phyloP scores from a whole-genome alignment of 2,113 vertebrate species.

The Chaetura pelagica region DNA sequence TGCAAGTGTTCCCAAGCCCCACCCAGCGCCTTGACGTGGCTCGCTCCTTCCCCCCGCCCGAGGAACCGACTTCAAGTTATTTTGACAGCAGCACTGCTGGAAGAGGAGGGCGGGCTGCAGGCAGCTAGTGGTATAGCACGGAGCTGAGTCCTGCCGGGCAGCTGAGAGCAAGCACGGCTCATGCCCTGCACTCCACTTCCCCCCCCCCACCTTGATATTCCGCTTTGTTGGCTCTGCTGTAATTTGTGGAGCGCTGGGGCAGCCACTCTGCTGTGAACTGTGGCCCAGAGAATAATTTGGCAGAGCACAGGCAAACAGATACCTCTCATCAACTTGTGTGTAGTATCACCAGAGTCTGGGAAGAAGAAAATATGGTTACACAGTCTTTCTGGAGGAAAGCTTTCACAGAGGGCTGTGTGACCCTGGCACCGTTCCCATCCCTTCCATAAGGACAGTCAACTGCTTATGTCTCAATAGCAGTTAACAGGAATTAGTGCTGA shows the following conservation, averaged over 20 bases:
- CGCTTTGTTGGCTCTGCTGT: not conserved
- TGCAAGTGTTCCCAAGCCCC: not conserved
- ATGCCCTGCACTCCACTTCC: not conserved
- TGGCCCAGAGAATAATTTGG: not conserved
- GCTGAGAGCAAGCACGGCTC: not conserved
- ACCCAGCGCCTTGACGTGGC: not conserved
- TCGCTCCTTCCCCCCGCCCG: not conserved
- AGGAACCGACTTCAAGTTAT: not conserved
- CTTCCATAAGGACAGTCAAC: not conserved
- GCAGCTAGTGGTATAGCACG: accelerated
- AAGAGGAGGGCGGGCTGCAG: accelerated
- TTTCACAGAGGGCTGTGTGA: not conserved
- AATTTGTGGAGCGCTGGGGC: not conserved
- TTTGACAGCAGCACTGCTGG: not conserved
- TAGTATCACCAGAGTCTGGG: not conserved
- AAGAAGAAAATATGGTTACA: not conserved
- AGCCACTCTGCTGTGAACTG: not conserved
- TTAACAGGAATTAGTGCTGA: not conserved
- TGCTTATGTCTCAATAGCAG: not conserved
- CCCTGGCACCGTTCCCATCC: not conserved
- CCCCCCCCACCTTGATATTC: accelerated
- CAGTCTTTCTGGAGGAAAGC: not conserved
- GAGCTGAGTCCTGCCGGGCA: not conserved
- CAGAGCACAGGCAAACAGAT: not conserved
- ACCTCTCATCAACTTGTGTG: not conserved